A percentile compares a stretch with the other conserved stretches of the same genome.
phyloP scores from a whole-genome alignment of 2,888 invertebrate genomes.

The Drosophila infuscata region DNA sequence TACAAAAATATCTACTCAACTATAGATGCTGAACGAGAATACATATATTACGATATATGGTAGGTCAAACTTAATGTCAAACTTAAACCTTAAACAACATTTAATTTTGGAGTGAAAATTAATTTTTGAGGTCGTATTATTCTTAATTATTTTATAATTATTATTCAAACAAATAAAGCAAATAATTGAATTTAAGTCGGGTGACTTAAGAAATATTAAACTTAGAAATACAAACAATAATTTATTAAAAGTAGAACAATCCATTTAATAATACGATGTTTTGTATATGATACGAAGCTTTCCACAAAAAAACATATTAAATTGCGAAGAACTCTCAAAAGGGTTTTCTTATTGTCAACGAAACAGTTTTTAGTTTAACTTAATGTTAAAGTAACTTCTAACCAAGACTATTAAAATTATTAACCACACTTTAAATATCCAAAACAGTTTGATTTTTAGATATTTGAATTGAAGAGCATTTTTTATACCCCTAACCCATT shows the following conservation, averaged over 20 bases:
- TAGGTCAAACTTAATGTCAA: too few species aligned
- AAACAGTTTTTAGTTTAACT: neutral
- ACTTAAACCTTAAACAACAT: too few species aligned
- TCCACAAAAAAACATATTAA: neutral
- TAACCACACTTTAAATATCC: neutral
- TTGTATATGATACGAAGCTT: neutral
- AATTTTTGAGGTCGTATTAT: too few species aligned
- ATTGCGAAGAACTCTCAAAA: neutral
- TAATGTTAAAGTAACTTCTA: neutral
- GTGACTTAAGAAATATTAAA: neutral
- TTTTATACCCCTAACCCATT: too few species aligned
- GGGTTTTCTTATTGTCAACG: neutral
- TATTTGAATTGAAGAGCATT: neutral
- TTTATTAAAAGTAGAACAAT: neutral
- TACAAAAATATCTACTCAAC: too few species aligned
- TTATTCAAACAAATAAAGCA: too few species aligned
- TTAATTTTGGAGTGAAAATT: too few species aligned
- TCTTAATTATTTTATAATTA: too few species aligned
- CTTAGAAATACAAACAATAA: neutral
- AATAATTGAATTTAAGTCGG: too few species aligned
- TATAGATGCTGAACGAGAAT: too few species aligned
- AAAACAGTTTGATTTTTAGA: neutral
- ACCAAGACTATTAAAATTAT: neutral
- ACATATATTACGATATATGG: too few species aligned
- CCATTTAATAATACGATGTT: neutral